Base-by-base conservation (phyloP, 2,113 vertebrate species). In the Alosa alosa region DNA sequence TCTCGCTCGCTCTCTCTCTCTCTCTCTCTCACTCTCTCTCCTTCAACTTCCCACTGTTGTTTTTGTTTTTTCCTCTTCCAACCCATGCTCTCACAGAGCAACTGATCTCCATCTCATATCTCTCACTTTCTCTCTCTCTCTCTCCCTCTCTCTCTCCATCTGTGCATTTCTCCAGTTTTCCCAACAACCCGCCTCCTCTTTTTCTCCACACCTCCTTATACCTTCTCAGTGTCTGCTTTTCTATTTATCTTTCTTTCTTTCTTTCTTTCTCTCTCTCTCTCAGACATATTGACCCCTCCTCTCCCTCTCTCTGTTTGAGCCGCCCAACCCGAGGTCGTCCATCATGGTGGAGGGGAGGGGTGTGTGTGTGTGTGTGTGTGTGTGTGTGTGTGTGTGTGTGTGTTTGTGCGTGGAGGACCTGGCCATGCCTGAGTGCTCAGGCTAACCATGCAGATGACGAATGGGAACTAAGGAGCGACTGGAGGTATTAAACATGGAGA, bases 361-460 rank as follows among this genome's bases (percentile, higher is more conserved):
- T n/a, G n/a, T n/a, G n/a, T n/a, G n/a, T n/a, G n/a, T n/a, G n/a
- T n/a, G n/a, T 36, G 50, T 82, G 0, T 49, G 44, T 50, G 22
- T 84, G 84, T 68, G 81, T 88, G 89, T 49, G 57, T 22, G n/a
- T n/a, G 2, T 25, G 64, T 84, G 84, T 72, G 75, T 88, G 88
- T 45, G 15, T 22, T 0, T 7, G 25, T 72, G 64, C 8, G 6
- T 78, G 11, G 31, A 39, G 72, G 72, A 36, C 72, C 36, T 85
- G 87, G 93, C 88, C 82, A 64, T 81, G 47, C 84, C 87, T 55
- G 85, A 89, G 87, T 85, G 47, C 90, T 92, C 92, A 6, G 88
- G 94, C 91, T 93, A 92, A 91, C 92, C 91, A 85, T 86, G 87
- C 49, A 82, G 89, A 88, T 84, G 90, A 93, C 90, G 86, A 88